These are phyloP conservation scores for Oxytorus armatus DNA, from an alignment of 2,888 invertebrate species.

Conservation along the genomic window DNA sequence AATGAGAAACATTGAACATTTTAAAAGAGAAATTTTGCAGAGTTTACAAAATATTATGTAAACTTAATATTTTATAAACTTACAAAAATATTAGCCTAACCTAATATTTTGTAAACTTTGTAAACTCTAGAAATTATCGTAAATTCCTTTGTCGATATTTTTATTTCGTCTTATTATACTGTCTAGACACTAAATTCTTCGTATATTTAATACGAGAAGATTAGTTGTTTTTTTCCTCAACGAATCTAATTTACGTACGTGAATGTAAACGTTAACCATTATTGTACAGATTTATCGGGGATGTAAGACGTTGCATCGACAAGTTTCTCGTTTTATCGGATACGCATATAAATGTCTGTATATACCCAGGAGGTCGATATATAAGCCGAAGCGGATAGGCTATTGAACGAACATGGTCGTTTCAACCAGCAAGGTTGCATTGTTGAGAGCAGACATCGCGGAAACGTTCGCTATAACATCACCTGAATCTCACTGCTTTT, in stretches of 20 bases:
- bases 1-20: too few relatives aligned
- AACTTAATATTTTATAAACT: too few relatives aligned
- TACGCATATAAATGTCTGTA: slow-evolving; percentile 19
- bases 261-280: slow-evolving; percentile 2
- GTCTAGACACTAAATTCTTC: not conserved
- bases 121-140: too few relatives aligned
- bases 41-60: slow-evolving; percentile 14
- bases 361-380: slow-evolving; percentile 24
- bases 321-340: slow-evolving; percentile 45
- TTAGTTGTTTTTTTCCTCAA: not conserved
- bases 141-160: too few relatives aligned
- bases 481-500: slow-evolving; percentile 46
- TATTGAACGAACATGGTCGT: slow-evolving; percentile 77
- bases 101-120: too few relatives aligned
- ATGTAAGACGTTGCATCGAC: slow-evolving; percentile 42
- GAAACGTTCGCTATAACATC: slow-evolving; percentile 67
- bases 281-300: not conserved
- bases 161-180: too few relatives aligned
- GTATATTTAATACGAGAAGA: too few relatives aligned
- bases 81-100: too few relatives aligned
- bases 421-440: slow-evolving; percentile 75
- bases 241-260: not conserved
- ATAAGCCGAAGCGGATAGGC: slow-evolving; percentile 62
- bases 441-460: slow-evolving; percentile 76
- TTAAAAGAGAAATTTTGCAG: too few relatives aligned